These are phyloP conservation scores for Myoxocephalus aenaeus DNA, from an alignment of 2,797 vertebrate genomes.

Conservation along the genomic window DNA sequence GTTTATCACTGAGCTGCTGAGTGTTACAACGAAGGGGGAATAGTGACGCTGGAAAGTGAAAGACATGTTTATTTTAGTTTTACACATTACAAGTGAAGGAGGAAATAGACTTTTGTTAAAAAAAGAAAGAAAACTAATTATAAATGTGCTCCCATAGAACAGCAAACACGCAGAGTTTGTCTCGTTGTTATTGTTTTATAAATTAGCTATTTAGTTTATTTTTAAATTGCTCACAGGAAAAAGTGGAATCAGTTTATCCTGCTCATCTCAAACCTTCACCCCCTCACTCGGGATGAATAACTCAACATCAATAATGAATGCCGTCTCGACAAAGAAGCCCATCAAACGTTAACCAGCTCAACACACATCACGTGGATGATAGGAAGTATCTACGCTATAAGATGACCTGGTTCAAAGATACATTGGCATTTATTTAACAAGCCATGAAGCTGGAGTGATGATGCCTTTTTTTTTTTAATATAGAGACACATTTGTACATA, in stretches of 20 bases:
- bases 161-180: no score
- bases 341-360: slow-evolving; percentile 47
- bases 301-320: slow-evolving; percentile 28
- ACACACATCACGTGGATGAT: background rate
- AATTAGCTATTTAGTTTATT: background rate
- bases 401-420: background rate
- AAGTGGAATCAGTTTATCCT: background rate
- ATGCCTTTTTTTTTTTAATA: background rate
- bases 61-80: background rate
- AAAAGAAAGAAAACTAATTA: background rate
- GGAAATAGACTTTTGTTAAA: no score
- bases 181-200: no score
- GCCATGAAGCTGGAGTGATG: background rate
- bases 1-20: background rate
- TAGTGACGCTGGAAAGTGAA: background rate
- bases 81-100: no score
- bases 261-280: background rate
- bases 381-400: background rate
- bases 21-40: background rate
- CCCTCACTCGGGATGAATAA: background rate
- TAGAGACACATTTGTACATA: background rate
- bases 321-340: slow-evolving; percentile 39
- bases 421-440: background rate
- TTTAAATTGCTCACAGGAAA: background rate
- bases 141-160: no score